phyloP scores from a whole-genome alignment of 2,113 vertebrate species.

The Patagioenas fasciata region DNA sequence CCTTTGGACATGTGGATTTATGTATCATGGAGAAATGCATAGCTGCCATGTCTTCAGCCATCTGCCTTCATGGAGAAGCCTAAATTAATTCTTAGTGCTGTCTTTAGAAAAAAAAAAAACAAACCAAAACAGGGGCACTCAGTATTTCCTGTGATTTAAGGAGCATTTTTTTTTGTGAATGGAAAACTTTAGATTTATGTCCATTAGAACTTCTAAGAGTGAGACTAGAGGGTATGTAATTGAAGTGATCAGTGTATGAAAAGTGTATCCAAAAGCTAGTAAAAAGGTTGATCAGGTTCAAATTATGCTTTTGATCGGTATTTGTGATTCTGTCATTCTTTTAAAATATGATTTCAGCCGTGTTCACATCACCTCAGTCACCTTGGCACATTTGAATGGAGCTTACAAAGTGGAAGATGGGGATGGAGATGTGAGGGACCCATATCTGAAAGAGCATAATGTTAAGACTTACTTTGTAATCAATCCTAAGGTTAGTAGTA shows the following conservation, averaged over 20 bases:
- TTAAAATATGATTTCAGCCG: conserved; percentile 79
- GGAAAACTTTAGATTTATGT: not conserved
- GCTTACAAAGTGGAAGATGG: conserved; percentile 96
- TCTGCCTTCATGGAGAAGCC: not conserved
- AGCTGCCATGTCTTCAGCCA: not conserved
- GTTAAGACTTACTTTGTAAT: conserved; percentile 95
- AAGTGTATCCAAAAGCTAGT: not conserved
- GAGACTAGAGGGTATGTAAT: not conserved
- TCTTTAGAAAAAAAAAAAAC: not conserved
- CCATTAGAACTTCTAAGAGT: not conserved
- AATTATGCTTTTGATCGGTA: not conserved
- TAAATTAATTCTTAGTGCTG: not conserved
- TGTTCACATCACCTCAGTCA: conserved; percentile 96
- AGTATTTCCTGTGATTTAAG: not conserved
- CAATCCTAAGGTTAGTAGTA: conserved; percentile 90
- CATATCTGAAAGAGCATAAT: conserved; percentile 92
- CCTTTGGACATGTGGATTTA: not conserved
- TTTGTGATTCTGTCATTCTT: conserved; percentile 27
- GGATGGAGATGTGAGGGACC: conserved; percentile 90
- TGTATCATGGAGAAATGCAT: not conserved
- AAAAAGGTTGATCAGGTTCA: not conserved
- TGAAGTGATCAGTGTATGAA: not conserved
- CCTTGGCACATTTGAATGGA: conserved; percentile 91
- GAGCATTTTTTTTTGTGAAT: not conserved
- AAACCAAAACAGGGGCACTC: not conserved